Evolutionary conservation across 2,888 invertebrate genomes (phyloP), one percentile per base, ranked within the genome.

Genomic region (Ptychoptera albimana): DNA sequence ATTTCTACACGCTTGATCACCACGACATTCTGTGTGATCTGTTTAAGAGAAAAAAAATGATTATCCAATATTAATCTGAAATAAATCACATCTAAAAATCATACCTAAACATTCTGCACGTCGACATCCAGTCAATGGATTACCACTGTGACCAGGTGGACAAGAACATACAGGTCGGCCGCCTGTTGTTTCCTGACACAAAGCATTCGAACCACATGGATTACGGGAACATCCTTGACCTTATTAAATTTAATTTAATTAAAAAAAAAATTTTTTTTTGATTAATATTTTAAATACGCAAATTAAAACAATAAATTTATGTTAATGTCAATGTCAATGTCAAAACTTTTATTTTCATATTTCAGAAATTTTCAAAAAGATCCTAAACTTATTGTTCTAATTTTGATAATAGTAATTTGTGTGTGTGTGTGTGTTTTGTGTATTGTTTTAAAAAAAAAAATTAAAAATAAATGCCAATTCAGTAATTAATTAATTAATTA

Each of bases 141-240:
- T 85, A 30, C 87, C 88, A 51, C 79, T 79, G 60, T 85, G 76
- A 1, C 85, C 80, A 9, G 82, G 76, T 50, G 83, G 69, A 54
- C 85, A 86, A 16, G 83, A 82, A 57, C 86, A 86, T 7, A 85
- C 83, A 1, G 85, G 82, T 43, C 84, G 70, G 49, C 81, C 82
- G 50, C 77, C 79, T 50, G 73, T 66, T 48, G 70, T 64, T 49
- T 65, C 64, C 48, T 74, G 74, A 55, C 80, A 81, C 49, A 79
- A 73, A 2, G 80, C 79, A 37, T 79, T 79, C 8, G 71, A 70
- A 2, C 80, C 80, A 53, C 80, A 80, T 0, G 79, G 78, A 55
- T 65, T 70, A 2, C 74, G 70, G 1, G 74, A 71, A 52, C 75
- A 76, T 1, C 69, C 69, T 46, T 52, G 48, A 31, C 48, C 48